Percentiles rank a stretch among this genome's conserved stretches.
Conservation (phyloP, 2,113 vertebrate species). For the Xenopus laevis region DNA sequence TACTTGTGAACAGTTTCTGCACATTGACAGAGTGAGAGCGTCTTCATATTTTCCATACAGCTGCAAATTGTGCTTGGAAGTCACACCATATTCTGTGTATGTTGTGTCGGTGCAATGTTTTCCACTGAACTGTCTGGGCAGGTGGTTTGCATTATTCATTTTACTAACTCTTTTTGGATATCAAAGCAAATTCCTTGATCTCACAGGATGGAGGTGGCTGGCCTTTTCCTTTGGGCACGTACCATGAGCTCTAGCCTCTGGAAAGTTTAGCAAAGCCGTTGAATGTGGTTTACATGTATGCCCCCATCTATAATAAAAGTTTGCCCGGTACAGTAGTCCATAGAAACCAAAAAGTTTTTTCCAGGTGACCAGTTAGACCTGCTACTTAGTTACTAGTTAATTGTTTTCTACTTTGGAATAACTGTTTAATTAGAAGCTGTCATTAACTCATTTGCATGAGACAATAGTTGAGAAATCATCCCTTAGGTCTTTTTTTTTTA, state of each 20-base stretch:
- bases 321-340: no score
- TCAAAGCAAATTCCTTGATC: background rate
- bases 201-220: background rate
- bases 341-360: no score
- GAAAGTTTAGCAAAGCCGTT: background rate
- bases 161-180: background rate
- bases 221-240: background rate
- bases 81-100: background rate
- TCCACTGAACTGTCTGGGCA: background rate
- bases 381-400: no score
- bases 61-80: background rate
- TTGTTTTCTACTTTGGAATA: no score
- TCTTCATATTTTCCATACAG: conserved; percentile 1
- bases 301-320: no score
- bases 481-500: no score
- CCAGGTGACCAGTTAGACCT: no score
- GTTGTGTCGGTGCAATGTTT: background rate
- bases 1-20: background rate
- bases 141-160: background rate
- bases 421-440: no score
- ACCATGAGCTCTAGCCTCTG: background rate
- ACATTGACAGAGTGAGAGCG: background rate
- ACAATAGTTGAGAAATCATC: no score
- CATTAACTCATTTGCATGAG: no score
- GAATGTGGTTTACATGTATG: no score